Conservation (phyloP, 2,888 invertebrate genomes). For the Apeira syringaria region DNA sequence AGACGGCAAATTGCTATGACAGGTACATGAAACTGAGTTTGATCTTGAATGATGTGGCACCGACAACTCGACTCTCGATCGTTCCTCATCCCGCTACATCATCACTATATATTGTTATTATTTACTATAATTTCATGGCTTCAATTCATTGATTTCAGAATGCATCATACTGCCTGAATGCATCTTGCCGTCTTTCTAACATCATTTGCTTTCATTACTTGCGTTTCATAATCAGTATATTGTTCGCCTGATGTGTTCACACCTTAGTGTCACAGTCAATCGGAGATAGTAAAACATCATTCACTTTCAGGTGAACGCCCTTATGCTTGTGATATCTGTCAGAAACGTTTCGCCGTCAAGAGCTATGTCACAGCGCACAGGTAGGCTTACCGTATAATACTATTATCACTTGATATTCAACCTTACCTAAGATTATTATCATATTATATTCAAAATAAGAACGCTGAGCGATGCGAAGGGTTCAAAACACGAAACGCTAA, state of each 20-base stretch:
- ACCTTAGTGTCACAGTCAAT: constrained; percentile 1
- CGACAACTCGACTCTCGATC: constrained; percentile 60
- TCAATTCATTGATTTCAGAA: constrained; percentile 72
- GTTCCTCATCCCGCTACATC: constrained; percentile 67
- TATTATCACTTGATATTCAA: too few species aligned
- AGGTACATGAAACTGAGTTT: constrained; percentile 45
- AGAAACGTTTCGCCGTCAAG: constrained; percentile 91
- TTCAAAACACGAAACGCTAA: too few species aligned
- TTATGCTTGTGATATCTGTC: constrained; percentile 91
- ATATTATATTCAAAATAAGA: too few species aligned
- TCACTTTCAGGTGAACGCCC: constrained; percentile 87
- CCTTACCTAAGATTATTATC: too few species aligned
- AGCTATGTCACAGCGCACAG: constrained; percentile 91
- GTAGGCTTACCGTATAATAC: constrained; percentile 44
- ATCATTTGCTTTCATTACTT: constrained; percentile 55
- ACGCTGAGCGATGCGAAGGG: too few species aligned
- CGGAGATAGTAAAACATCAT: constrained; percentile 8
- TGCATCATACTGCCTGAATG: constrained; percentile 69
- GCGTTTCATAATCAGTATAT: constrained; percentile 38
- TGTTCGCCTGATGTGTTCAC: not conserved
- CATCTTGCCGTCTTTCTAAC: constrained; percentile 83
- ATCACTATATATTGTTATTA: constrained; percentile 55
- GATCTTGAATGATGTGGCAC: constrained; percentile 75
- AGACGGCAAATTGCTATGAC: constrained; percentile 79
- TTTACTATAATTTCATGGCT: constrained; percentile 62